Percentiles rank a stretch among this genome's conserved stretches.
phyloP scores from a whole-genome alignment of 2,888 invertebrate genomes.

The Machimus atricapillus region DNA sequence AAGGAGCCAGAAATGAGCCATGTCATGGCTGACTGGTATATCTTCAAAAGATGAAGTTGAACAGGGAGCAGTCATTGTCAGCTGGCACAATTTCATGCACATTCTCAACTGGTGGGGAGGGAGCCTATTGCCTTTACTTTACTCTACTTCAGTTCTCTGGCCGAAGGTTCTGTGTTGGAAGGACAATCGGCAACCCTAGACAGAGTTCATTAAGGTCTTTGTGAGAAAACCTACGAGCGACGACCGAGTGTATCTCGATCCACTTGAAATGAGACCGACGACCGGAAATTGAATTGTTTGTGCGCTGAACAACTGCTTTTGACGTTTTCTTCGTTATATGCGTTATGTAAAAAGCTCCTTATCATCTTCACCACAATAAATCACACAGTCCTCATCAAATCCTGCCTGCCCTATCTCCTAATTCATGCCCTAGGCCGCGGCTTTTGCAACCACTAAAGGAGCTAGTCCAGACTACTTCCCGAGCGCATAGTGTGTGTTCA shows the following conservation, averaged over 20 bases:
- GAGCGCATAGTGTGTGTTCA: not conserved
- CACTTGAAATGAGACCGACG: constrained; percentile 34
- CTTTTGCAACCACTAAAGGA: not conserved
- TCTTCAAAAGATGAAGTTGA: not conserved
- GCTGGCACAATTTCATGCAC: not conserved
- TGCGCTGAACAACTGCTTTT: constrained; percentile 28
- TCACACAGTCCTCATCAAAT: constrained; percentile 21
- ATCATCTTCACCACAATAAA: constrained; percentile 20
- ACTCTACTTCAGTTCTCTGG: not conserved
- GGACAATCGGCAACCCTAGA: constrained; percentile 21
- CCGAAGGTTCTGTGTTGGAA: not conserved
- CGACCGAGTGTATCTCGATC: not conserved
- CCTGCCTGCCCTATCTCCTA: not conserved
- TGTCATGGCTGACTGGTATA: not conserved
- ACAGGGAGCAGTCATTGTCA: not conserved
- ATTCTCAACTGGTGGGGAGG: not conserved
- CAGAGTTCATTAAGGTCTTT: constrained; percentile 32
- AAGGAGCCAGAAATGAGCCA: not conserved
- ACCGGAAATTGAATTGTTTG: constrained; percentile 36
- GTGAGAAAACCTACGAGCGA: constrained; percentile 1
- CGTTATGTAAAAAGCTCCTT: constrained; percentile 21
- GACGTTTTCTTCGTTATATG: constrained; percentile 21
- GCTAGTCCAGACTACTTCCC: not conserved
- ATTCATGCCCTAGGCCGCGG: not conserved
- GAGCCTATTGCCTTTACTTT: not conserved